Evolutionary conservation across 2,888 invertebrate species (phyloP), one percentile per base, ranked within the genome.

Genomic region (Linnaemya vulpina): DNA sequence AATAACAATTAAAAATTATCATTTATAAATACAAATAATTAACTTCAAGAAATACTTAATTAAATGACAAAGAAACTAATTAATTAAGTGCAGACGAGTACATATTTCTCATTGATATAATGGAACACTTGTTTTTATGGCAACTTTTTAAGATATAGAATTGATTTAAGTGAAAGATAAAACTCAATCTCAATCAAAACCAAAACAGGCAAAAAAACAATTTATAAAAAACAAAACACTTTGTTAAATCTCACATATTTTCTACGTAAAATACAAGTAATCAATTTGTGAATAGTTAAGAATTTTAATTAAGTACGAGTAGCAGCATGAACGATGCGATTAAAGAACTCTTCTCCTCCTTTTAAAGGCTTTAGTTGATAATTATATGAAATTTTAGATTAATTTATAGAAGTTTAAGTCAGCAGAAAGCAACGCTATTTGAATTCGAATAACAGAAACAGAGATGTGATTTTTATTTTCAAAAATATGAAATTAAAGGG

Each of bases 171-270:
- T 10, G 22, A 63, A 80, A 67, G 13, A 22, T 22, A 11, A 60
- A 67, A 71, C 63, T 65, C 46, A 63, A 80, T 38, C 49, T 51
- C 15, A 51, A 73, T 22, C 25, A 55, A 73, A 63, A 55, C 3
- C 30, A 38, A 38, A 38, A 38, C 8, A 38, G 38, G 8, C n/a
- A 22, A 53, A 49, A 63, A 67, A 49, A 73, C 4, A 49, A 51
- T 53, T 43, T 35, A 43, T n/a, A 55, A 51, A 38, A 1, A 11
- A 30, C 40, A 38, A 11, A 43, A 80, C 85, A 82, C 85, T 67
- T 85, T 85, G 85, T 85, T 85, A 79, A 82, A 82, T 71, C 82
- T 79, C 78, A 82, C 85, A 85, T 75, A 85, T 85, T 85, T 85
- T 85, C 78, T 85, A 82, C 78, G 77, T 78, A 81, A 84, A 55